Conservation (phyloP, 2,888 invertebrate genomes). For the Ligdia adustata region DNA sequence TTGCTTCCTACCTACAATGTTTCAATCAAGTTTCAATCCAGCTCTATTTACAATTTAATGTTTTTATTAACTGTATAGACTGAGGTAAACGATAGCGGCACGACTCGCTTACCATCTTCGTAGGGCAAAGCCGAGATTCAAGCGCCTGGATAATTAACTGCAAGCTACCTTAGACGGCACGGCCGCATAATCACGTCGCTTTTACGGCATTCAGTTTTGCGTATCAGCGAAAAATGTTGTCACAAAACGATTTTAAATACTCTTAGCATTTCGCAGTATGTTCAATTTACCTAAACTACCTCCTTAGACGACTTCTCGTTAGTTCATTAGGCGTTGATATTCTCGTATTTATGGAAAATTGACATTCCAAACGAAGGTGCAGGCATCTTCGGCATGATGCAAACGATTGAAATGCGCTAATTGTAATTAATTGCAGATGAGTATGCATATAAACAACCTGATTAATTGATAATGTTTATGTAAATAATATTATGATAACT, state of each 20-base stretch:
- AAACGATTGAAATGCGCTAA: constrained; percentile 25
- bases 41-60: constrained; percentile 36
- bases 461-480: constrained; percentile 10
- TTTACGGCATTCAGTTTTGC: constrained; percentile 68
- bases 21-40: constrained; percentile 18
- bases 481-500: constrained; percentile 8
- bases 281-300: constrained; percentile 32
- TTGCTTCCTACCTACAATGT: constrained; percentile 6
- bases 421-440: constrained; percentile 30
- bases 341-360: constrained; percentile 15
- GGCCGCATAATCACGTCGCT: constrained; percentile 70
- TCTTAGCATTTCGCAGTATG: constrained; percentile 57
- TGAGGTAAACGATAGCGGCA: constrained; percentile 28
- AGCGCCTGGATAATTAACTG: constrained; percentile 71
- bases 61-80: constrained; percentile 33
- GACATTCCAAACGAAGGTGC: constrained; percentile 32
- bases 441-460: constrained; percentile 20
- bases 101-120: constrained; percentile 52
- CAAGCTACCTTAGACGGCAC: constrained; percentile 70
- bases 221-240: constrained; percentile 79
- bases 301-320: constrained; percentile 2
- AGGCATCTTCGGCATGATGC: constrained; percentile 38
- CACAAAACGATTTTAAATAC: constrained; percentile 72
- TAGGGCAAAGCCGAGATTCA: constrained; percentile 62
- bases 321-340: constrained; percentile 11